A percentile compares a stretch with the other conserved stretches of the same genome.
phyloP scores from a whole-genome alignment of 1,140 invertebrate genomes.

The Trichomalopsis sarcophagae region DNA sequence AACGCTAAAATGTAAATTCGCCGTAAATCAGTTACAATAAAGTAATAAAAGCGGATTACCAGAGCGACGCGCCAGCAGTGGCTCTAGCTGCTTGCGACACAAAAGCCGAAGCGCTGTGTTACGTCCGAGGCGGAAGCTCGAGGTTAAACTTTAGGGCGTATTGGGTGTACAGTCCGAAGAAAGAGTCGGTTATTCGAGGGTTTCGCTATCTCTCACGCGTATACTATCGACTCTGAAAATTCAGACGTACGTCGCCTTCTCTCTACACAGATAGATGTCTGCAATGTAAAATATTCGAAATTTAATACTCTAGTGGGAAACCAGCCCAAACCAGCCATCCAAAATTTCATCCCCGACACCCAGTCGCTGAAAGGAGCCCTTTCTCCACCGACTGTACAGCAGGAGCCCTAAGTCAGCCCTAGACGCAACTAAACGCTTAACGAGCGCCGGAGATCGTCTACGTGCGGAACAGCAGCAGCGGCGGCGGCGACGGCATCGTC shows the following conservation, averaged over 20 bases:
- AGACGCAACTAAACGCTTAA: slow-evolving; percentile 36
- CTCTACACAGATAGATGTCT: too few species aligned
- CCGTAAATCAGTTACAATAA: slow-evolving; percentile 43
- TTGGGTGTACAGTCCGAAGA: slow-evolving; percentile 20
- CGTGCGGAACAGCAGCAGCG: slow-evolving; percentile 3
- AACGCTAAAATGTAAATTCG: slow-evolving; percentile 40
- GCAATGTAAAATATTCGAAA: too few species aligned
- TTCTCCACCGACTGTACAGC: neutral
- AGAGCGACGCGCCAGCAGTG: neutral
- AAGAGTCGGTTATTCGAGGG: neutral
- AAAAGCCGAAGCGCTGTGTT: slow-evolving; percentile 18
- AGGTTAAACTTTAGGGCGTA: slow-evolving; percentile 35
- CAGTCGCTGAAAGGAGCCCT: neutral
- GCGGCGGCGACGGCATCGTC: neutral
- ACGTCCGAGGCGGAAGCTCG: slow-evolving; percentile 29
- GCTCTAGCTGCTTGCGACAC: neutral
- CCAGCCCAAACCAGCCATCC: too few species aligned
- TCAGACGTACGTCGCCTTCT: too few species aligned
- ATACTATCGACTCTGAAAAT: too few species aligned
- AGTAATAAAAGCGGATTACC: slow-evolving; percentile 49
- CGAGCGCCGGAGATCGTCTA: slow-evolving; percentile 27
- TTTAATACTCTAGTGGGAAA: too few species aligned
- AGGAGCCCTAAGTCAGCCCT: neutral
- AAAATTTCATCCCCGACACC: too few species aligned
- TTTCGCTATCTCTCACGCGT: neutral